Base-by-base conservation (phyloP, 64 coral and sea anemone species). In the Hydrozoanthus tunicans region DNA sequence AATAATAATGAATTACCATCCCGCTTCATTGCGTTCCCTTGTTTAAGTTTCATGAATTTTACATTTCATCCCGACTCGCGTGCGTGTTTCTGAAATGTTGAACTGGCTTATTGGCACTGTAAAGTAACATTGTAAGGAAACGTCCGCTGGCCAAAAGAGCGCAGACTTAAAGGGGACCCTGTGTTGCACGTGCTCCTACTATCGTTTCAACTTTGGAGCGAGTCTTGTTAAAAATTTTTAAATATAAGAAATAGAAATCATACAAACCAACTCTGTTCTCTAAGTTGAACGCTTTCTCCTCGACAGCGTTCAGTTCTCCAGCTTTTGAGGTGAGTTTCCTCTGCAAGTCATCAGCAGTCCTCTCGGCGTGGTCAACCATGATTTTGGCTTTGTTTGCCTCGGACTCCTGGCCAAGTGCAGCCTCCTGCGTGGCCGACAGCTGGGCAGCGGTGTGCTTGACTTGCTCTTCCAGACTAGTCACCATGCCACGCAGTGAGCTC, bases 401-500 rank as follows among this genome's bases (percentile, higher is more conserved):
- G 20, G 94, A 67, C 64, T 98, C 96, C 69, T 62, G 86, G 77
- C 95, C 96, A 32, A 95, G 80, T n/a, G 79, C 90, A 0, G 84
- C 85, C 79, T 99, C 97, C 89, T 93, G 93, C 7, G 91, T 86
- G 51, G 54, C 89, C 24, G 94, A 93, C 60, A 98, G 88, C 32
- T 98, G 83, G 43, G 91, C 92, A 25, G 94, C 90, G 55, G 96
- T 92, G 53, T 95, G 94, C 66, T 95, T 95, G n/a, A 98, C 58
- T 56, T 95, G 94, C 51, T 95, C 94, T 71, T 98, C 96, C 32
- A 98, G 83, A 57, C 77, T 83, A 9, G 96, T 92, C 32, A 98
- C 92, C 91, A 93, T 98, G 62, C 75, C 91, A 7, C 94, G 90
- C 15, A 98, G 79, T n/a, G 96, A 94, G 52, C 93, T 89, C 59